Base-by-base conservation (phyloP, 2,888 invertebrate species). In the Saturnia japonica region DNA sequence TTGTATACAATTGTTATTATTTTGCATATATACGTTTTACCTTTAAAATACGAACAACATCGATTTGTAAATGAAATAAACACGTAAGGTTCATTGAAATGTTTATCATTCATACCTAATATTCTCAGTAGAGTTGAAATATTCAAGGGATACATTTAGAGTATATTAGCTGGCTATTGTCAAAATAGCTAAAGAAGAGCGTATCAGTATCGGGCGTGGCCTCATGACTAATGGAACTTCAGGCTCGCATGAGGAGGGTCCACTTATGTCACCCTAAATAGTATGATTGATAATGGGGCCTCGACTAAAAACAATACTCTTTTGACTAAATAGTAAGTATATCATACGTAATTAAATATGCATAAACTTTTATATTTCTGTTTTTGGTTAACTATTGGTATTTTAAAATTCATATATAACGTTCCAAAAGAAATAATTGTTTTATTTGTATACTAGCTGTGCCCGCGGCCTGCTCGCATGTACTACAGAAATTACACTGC, bases 181-280 rank as follows among this genome's bases (percentile, higher is more conserved):
- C 80, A 83, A 85, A 85, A 83, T 82, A 83, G 79, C 80, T 83
- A 82, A 78, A 83, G 80, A 83, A 83, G 84, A 83, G 78, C 85
- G 86, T 91, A 92, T 91, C 91, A 91, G 91, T 82, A 86, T 81
- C 79, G 89, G 92, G 92, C 89, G 93, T 86, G 89, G 90, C 85
- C 81, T 83, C 78, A 82, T 93, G 92, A 94, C 88, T 94, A 94
- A 93, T 94, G 93, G 93, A 88, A 89, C 85, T 90, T 87, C 82
- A 89, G 89, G 90, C 89, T 90, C 89, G 87, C 82, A 88, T 89
- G 91, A 91, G 89, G 90, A 93, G 93, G 93, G 94, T 92, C 91
- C 92, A 91, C 92, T 93, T 93, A 91, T 93, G 93, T 92, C 92
- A 88, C 85, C 80, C 85, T 86, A 85, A 88, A 90, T 88, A 84